Percentiles rank a stretch among this genome's conserved stretches.
Evolutionary conservation across 2,888 invertebrate species (phyloP).

Genomic region (Amphipyra tragopoginis): DNA sequence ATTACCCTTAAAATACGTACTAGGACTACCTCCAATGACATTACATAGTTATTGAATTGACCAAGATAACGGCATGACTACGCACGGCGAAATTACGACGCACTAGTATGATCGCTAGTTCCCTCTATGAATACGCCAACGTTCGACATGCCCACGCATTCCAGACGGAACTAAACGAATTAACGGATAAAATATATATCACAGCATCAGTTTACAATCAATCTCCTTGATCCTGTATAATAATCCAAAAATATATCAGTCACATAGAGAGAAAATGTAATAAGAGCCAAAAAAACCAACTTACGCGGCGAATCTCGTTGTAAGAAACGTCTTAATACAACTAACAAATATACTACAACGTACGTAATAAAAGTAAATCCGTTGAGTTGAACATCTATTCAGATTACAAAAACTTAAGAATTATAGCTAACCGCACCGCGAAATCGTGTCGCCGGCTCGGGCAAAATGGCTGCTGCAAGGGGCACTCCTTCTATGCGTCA

Average conservation of each 20-base stretch:
- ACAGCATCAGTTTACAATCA: slow-evolving; percentile 23
- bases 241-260: slow-evolving; percentile 74
- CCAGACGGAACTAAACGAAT: slow-evolving; percentile 35
- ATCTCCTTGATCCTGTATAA: slow-evolving; percentile 35
- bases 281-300: slow-evolving; percentile 72
- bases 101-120: slow-evolving; percentile 76
- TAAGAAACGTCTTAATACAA: slow-evolving; percentile 42
- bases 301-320: slow-evolving; percentile 65
- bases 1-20: slow-evolving; percentile 38
- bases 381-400: slow-evolving; percentile 44
- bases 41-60: slow-evolving; percentile 79
- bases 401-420: slow-evolving; percentile 70
- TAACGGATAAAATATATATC: slow-evolving; percentile 25
- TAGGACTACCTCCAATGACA: slow-evolving; percentile 53
- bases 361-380: slow-evolving; percentile 38
- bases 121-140: slow-evolving; percentile 65
- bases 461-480: slow-evolving; percentile 90
- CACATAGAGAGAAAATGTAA: slow-evolving; percentile 69
- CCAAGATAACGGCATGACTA: slow-evolving; percentile 86
- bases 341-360: slow-evolving; percentile 42
- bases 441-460: slow-evolving; percentile 89
- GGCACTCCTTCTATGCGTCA: slow-evolving; percentile 92
- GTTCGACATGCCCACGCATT: slow-evolving; percentile 64
- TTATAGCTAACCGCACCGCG: slow-evolving; percentile 81
- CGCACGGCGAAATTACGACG: slow-evolving; percentile 86